A percentile compares a stretch with the other conserved stretches of the same genome.
Conservation (phyloP, 2,888 invertebrate species). For the Poecilus cupreus region DNA sequence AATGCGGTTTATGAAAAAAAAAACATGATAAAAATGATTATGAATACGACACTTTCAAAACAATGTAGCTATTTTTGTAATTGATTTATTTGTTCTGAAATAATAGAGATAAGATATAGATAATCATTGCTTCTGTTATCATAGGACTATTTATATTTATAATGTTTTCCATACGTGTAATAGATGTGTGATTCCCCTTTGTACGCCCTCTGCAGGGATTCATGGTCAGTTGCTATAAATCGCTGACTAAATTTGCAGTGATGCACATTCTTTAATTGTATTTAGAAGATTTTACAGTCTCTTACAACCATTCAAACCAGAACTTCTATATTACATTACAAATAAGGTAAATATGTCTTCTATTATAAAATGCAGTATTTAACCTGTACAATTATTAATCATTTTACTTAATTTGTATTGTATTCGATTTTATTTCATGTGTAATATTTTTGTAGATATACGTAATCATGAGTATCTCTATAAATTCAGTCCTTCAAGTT, state of each 20-base stretch:
- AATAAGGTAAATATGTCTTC: neutral
- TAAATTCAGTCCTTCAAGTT: neutral
- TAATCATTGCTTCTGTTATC: neutral
- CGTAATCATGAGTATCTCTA: neutral
- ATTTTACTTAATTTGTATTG: no score
- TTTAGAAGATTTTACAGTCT: neutral
- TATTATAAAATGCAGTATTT: no score
- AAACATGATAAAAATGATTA: no score
- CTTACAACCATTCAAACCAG: no score
- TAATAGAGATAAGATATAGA: neutral
- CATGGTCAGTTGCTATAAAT: neutral
- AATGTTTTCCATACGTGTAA: conserved; percentile 1
- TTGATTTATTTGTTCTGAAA: neutral
- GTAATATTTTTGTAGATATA: neutral
- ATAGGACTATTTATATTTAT: neutral
- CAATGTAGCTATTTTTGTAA: neutral
- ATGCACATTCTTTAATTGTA: neutral
- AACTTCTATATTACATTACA: no score
- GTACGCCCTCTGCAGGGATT: neutral
- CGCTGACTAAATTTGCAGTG: neutral
- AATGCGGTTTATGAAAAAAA: no score
- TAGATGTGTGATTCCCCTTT: conserved; percentile 4
- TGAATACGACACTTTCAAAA: no score
- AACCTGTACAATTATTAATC: no score
- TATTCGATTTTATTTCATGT: no score